Percentiles rank a stretch among this genome's conserved stretches.
phyloP scores from a whole-genome alignment of 1,140 invertebrate genomes.

The Drosophila dunni region DNA sequence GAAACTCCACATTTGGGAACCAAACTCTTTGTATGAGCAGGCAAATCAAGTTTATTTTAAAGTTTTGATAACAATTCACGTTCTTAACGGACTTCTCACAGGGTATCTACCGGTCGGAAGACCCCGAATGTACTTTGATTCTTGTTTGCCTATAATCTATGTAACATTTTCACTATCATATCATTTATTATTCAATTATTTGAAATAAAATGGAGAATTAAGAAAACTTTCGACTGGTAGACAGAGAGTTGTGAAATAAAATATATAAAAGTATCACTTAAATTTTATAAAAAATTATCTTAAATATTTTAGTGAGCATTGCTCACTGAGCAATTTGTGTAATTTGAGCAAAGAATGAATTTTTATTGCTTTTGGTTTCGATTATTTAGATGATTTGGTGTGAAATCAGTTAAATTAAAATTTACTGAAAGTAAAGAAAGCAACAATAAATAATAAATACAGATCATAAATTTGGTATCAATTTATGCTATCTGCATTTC shows the following conservation, averaged over 20 bases:
- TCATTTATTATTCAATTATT: conserved; percentile 45
- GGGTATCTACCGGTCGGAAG: too few species aligned
- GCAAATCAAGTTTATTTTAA: too few species aligned
- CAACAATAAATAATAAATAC: conserved; percentile 16
- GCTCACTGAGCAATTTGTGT: conserved; percentile 5
- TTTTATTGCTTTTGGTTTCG: background rate
- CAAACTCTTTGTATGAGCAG: too few species aligned
- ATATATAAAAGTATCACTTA: background rate
- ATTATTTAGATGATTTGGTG: background rate
- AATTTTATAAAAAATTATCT: background rate
- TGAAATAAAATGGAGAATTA: background rate
- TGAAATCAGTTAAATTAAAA: background rate
- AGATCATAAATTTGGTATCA: conserved; percentile 28
- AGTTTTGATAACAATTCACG: too few species aligned
- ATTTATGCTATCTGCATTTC: conserved; percentile 30
- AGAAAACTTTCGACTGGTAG: background rate
- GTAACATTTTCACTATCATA: conserved; percentile 25
- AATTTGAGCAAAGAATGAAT: conserved; percentile 15
- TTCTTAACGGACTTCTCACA: too few species aligned
- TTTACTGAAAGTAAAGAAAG: conserved; percentile 7
- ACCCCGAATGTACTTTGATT: too few species aligned
- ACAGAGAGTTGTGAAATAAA: background rate
- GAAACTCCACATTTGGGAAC: too few species aligned
- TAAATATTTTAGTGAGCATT: conserved; percentile 10
- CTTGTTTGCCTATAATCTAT: too few species aligned